Evolutionary conservation across 2,888 invertebrate genomes (phyloP).

Genomic region (Matsumyia berberina): DNA sequence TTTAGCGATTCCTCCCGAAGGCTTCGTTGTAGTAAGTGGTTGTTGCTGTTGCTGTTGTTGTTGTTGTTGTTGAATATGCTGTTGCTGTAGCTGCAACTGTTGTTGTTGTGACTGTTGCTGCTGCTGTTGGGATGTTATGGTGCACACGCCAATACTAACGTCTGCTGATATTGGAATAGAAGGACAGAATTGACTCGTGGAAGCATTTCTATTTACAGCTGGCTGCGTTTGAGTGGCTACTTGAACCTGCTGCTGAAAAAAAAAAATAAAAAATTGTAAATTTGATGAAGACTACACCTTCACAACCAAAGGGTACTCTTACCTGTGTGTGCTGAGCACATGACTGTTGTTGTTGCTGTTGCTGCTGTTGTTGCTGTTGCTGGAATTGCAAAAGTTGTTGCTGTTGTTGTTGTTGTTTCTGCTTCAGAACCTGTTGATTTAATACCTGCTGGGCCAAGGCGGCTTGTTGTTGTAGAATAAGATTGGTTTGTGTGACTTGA

Average conservation of each 20-base stretch:
- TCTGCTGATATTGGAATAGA: conserved; percentile 79
- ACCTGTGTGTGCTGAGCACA: conserved; percentile 78
- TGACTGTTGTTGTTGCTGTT: conserved; percentile 77
- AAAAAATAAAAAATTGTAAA: conserved; percentile 17
- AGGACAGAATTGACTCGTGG: conserved; percentile 79
- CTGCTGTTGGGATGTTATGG: conserved; percentile 75
- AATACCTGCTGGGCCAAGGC: conserved; percentile 80
- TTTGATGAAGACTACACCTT: not conserved
- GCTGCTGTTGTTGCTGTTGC: conserved; percentile 85
- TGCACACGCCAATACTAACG: conserved; percentile 78
- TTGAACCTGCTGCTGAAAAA: conserved; percentile 85
- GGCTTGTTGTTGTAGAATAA: conserved; percentile 81
- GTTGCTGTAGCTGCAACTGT: conserved; percentile 76
- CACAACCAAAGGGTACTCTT: conserved; percentile 1
- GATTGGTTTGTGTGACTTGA: conserved; percentile 82
- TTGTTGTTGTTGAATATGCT: conserved; percentile 75
- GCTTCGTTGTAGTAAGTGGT: conserved; percentile 77
- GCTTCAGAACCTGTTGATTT: conserved; percentile 81
- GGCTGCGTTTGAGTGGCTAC: conserved; percentile 88
- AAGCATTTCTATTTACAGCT: conserved; percentile 79
- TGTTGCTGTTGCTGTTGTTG: conserved; percentile 78
- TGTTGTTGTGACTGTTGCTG: conserved; percentile 77
- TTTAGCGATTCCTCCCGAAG: conserved; percentile 83
- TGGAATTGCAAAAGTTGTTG: conserved; percentile 80
- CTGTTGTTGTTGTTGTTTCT: conserved; percentile 81